Evolutionary conservation across 2,888 invertebrate species (phyloP).

Genomic region (Pristionchus exspectatus): DNA sequence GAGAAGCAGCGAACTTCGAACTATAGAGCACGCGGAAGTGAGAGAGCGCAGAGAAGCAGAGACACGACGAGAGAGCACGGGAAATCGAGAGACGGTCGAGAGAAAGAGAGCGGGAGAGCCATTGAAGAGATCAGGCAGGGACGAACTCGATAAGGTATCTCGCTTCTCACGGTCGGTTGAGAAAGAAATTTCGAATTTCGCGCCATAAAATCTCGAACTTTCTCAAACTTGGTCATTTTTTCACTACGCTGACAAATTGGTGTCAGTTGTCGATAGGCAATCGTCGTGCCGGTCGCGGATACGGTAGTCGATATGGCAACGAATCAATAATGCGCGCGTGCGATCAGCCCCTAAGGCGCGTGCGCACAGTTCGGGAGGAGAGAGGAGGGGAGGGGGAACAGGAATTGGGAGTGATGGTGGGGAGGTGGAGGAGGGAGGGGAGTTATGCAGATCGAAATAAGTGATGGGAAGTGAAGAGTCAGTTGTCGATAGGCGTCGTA

Average conservation of each 20-base stretch:
- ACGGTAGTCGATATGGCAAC: constrained; percentile 5
- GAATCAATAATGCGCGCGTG: constrained; percentile 18
- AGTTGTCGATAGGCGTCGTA: constrained; percentile 9
- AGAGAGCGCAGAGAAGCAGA: constrained; percentile 40
- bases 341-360: constrained; percentile 30
- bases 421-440: background rate
- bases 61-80: background rate
- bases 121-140: background rate
- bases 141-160: constrained; percentile 41
- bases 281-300: background rate
- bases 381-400: background rate
- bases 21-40: background rate
- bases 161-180: background rate
- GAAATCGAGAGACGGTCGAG: constrained; percentile 1
- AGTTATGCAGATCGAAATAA: constrained; percentile 45
- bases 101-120: background rate
- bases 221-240: background rate
- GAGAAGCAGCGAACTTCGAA: background rate
- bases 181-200: background rate
- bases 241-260: background rate
- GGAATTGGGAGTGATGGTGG: constrained; percentile 15
- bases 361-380: constrained; percentile 40
- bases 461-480: background rate
- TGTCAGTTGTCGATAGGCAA: background rate
- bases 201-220: background rate